Base-by-base conservation (phyloP, 1,140 invertebrate genomes). In the Pseudomyrmex sp. region DNA sequence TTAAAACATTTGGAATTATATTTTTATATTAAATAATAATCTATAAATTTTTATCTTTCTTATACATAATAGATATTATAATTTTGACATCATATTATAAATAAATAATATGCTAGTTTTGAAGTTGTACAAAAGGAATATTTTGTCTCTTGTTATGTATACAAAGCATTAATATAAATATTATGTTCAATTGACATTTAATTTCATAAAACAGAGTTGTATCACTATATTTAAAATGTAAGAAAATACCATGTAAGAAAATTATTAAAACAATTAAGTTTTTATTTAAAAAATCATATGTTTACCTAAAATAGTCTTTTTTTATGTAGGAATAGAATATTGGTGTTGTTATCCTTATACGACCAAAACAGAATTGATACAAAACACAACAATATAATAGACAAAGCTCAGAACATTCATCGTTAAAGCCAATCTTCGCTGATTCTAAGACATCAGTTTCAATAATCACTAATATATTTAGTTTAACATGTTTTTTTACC, bases 401-500 rank as follows among this genome's bases (percentile, higher is more conserved):
- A 12, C 10, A 3, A 13, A 10, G 5, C 18, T 46, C 2, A 48
- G 10, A 20, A 54, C 3, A 50, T 50, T 15, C 20, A 8, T 46
- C 10, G 13, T 10, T 35, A 26, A n/a, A 1, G 15, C 10, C 35
- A 44, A 48, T 35, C 1, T 58, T 12, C 9, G 15, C 20, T 44
- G 26, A 2, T 12, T 58, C 52, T 35, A 48, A 58, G 2, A 54
- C 18, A 54, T 9, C 3, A 52, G 13, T 23, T 26, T 15, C n/a
- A 74, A 74, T 10, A 20, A 26, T 75, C 58, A 72, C 35, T 26
- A 73, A 5, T 54, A 10, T 46, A 23, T 35, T 35, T 23, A 75
- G 59, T 46, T 15, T 15, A 82, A 61, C 12, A 61, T 54, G 23
- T 52, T 7, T 85, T n/a, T 83, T 90, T 89, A 90, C 87, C 88